phyloP scores from a whole-genome alignment of 2,113 vertebrate species.

The Gallinago paraguaiae region DNA sequence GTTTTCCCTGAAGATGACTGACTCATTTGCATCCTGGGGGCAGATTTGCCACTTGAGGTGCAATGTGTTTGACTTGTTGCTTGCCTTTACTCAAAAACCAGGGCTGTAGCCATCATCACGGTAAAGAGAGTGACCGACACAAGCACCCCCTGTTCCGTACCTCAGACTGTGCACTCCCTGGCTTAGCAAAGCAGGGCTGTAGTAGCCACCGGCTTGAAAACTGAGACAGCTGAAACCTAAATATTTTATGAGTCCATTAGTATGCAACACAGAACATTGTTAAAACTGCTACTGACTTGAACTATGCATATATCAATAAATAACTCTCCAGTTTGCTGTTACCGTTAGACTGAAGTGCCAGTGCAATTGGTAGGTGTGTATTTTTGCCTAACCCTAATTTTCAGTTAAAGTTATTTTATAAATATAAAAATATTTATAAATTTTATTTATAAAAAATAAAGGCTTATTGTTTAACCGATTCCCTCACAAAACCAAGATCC shows the following conservation, averaged over 20 bases:
- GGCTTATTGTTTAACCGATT: neutral
- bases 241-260: neutral
- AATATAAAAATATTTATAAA: too few relatives aligned
- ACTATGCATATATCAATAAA: neutral
- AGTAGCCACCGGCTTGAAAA: neutral
- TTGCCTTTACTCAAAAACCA: neutral
- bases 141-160: neutral
- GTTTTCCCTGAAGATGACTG: neutral
- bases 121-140: neutral
- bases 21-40: neutral
- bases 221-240: neutral
- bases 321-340: neutral
- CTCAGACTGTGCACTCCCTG: neutral
- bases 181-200: neutral
- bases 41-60: neutral
- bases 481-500: neutral
- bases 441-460: neutral
- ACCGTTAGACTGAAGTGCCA: neutral
- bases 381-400: neutral
- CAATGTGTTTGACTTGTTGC: neutral
- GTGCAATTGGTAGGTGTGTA: neutral
- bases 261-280: neutral
- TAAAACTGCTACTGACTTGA: neutral
- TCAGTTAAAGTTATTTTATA: neutral
- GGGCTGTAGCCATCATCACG: neutral